Base-by-base conservation (phyloP, 2,113 vertebrate genomes). In the Alethe castanea region DNA sequence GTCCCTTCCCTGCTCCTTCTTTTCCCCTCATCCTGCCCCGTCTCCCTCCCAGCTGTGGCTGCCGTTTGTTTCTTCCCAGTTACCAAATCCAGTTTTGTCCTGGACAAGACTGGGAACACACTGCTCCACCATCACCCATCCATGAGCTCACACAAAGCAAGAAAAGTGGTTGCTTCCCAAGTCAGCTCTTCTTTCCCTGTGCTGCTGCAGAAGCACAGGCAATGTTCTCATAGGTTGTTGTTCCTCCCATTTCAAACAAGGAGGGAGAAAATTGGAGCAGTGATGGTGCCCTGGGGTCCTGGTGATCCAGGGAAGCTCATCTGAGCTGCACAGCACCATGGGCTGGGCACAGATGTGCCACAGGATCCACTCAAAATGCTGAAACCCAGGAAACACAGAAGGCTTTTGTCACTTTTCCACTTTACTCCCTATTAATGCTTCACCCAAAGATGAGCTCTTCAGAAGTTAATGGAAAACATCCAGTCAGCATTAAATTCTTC, bases 21-120 rank as follows among this genome's bases (percentile, higher is more conserved):
- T 44, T 65, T 57, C 25, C 38, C 16, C 36, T 25, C 35, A 2
- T 5, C 25, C 57, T 67, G 31, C 60, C 8, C 44, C 0, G 0
- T 33, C 50, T 42, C 77, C 44, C 35, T 67, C 48, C 26, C 13
- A 42, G 12, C 54, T 50, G 3, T 3, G 6, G 45, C 66, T 62
- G 35, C 23, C 1, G 0, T 48, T 64, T 35, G 16, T 50, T 73
- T 65, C 29, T 73, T 73, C 40, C 74, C 79, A 50, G n/a, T 44
- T 57, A 31, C 28, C 19, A 24, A 29, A 38, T 22, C 24, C 65
- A 50, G 14, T 45, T 59, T 40, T 74, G 12, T 54, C 47, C 77
- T 60, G 67, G 53, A 31, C 42, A 45, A n/a, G 28, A 2, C 45
- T 24, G 14, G 23, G 24, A 11, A 16, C 16, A 8, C 33, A 2